Conservation (phyloP, 2,113 vertebrate genomes). For the Anser cygnoides region DNA sequence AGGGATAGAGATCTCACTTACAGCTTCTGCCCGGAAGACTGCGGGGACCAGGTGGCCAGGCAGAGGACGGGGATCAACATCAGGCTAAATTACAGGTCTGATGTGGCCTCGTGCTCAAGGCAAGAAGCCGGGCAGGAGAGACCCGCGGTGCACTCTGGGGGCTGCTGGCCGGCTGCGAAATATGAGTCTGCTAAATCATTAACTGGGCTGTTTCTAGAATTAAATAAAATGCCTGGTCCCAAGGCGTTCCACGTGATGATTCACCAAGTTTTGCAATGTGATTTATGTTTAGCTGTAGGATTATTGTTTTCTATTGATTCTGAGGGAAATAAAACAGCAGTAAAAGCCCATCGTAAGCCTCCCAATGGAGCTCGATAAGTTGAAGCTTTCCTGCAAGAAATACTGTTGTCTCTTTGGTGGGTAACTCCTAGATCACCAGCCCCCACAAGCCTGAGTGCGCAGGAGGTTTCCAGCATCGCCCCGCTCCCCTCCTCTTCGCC, state of each 20-base stretch:
- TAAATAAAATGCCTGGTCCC: background rate
- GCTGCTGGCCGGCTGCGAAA: background rate
- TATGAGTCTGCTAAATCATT: background rate
- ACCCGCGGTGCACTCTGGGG: background rate
- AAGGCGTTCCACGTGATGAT: background rate
- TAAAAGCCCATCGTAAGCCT: background rate
- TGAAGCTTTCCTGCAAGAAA: slow-evolving; percentile 2
- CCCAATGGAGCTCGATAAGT: background rate
- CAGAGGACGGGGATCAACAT: background rate
- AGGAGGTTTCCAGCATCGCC: fast-evolving
- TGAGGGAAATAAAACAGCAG: background rate
- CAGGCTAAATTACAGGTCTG: background rate
- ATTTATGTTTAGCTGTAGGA: background rate
- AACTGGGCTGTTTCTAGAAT: background rate
- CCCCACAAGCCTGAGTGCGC: background rate
- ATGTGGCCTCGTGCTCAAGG: background rate
- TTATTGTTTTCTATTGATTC: slow-evolving; percentile 51
- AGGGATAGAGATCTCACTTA: background rate
- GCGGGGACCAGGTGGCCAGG: background rate
- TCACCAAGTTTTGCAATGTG: background rate
- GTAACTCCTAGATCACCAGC: fast-evolving
- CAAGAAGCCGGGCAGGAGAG: background rate
- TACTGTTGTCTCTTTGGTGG: background rate
- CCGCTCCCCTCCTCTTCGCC: background rate
- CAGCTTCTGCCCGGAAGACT: background rate